A percentile compares a stretch with the other conserved stretches of the same genome.
These are phyloP conservation scores for Hyposmocoma kahamanoa DNA, from an alignment of 1,140 invertebrate species.

Conservation along the genomic window DNA sequence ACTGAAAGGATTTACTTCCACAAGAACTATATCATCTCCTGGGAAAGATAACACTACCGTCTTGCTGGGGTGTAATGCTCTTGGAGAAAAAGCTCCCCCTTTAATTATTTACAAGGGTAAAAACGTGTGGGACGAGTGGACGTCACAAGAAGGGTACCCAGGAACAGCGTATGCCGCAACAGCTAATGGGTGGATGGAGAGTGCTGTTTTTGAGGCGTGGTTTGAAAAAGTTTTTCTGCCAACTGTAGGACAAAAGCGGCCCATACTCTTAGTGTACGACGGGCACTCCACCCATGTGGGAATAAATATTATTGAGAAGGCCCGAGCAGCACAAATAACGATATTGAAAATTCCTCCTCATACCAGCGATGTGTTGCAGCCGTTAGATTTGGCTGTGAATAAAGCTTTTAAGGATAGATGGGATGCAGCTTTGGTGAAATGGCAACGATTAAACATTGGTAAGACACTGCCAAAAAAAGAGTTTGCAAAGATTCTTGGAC, in stretches of 20 bases:
- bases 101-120: too few relatives aligned
- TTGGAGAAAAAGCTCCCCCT: too few relatives aligned
- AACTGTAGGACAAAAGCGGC: constrained; percentile 18
- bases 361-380: constrained; percentile 7
- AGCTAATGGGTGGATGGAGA: constrained; percentile 28
- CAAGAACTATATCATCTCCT: constrained; percentile 1
- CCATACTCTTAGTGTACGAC: constrained; percentile 36
- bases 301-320: constrained; percentile 26
- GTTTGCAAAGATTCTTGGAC: constrained; percentile 3
- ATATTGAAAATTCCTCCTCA: constrained; percentile 12
- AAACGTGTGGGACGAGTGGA: neutral
- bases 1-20: neutral
- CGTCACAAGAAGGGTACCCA: constrained; percentile 18
- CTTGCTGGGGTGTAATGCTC: too few relatives aligned
- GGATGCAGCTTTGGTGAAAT: constrained; percentile 9
- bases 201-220: constrained; percentile 23
- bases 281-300: constrained; percentile 34
- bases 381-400: constrained; percentile 9
- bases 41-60: constrained; percentile 3
- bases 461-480: constrained; percentile 6
- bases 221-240: constrained; percentile 27
- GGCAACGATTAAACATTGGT: constrained; percentile 9
- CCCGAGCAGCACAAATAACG: constrained; percentile 15
- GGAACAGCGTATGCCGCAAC: constrained; percentile 29
- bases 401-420: constrained; percentile 13